Base-by-base conservation (phyloP, 2,888 invertebrate species). In the Punctoribates punctum region DNA sequence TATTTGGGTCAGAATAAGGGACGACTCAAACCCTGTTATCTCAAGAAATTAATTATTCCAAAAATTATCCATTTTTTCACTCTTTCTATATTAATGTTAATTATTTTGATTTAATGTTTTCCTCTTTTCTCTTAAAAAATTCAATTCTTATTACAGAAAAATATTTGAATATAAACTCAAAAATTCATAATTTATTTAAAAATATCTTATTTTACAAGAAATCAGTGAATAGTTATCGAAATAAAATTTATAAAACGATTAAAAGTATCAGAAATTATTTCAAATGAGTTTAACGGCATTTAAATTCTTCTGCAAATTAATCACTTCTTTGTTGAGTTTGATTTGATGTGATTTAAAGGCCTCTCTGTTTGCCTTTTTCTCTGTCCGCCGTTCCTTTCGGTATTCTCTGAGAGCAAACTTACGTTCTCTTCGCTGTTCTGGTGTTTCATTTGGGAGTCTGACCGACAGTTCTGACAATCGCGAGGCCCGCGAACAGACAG, bases 321-420 rank as follows among this genome's bases (percentile, higher is more conserved):
- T 83, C 81, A 88, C 85, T 72, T 92, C 90, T 83, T 92, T 91
- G 82, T 89, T 89, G 82, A 92, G 91, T 4, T 89, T 85, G 81
- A 91, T 91, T 85, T 91, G 90, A 82, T 94, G 93, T 80, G 93
- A 91, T 82, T 91, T 93, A 83, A 94, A 94, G 0, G 92, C 93
- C 48, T 88, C 86, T 15, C 87, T 87, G 82, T 94, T 94, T 0
- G 90, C 88, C 83, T 94, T 94, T 84, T 89, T 90, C 83, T 94
- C 94, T 74, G 89, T 82, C 82, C 93, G 87, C 79, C 94, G 87
- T 82, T 93, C 92, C 79, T 85, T 88, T 81, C 91, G 88, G 81
- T 91, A 92, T 80, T 91, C 91, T 82, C 90, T 92, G 87, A 95
- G 85, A 4, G 90, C 86, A 57, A 88, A 88, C 83, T 96, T 95